Evolutionary conservation across 2,113 vertebrate species (phyloP), one percentile per base, ranked within the genome.

Genomic region (Lepus americanus): DNA sequence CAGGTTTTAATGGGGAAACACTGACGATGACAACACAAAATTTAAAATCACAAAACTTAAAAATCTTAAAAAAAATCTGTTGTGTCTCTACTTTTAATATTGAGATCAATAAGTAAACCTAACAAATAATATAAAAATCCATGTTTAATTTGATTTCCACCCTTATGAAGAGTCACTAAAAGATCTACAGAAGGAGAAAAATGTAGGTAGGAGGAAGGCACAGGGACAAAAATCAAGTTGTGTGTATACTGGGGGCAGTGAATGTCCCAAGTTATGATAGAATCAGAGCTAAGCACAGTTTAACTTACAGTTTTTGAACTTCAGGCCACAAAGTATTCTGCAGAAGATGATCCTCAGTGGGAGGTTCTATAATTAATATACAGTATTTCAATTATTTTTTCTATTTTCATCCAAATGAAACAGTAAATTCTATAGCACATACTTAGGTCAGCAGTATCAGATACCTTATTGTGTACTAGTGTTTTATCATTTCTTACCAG

Each of bases 301-400:
- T 92, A 89, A 98, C 99, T 99, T 98, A 99, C 99, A 99, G 97
- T 97, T 99, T 99, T 97, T 99, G 99, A 97, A 99, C 98, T 98
- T 99, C 99, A 66, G 99, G 99, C 99, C 99, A 99, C 77, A 99
- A 98, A 5, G 99, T 99, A 98, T 99, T 99, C 98, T 99, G 99
- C 89, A 99, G 98, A 95, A 99, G 99, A 96, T 99, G 98, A 98
- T 99, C 99, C 96, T 99, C 99, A 92, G 99, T 98, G 39, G 99
- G 99, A 77, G 99, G 99, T 93, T 99, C 99, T 99, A 96, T 9
- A 98, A 98, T 36, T 98, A 39, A 97, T 82, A 96, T 36, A 82
- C 3, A 86, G 27, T 29, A 86, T 4, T 87, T 22, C 36, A 69
- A 20, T 87, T 87, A 80, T 31, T 83, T 84, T 90, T 90, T 36